These are phyloP conservation scores for Tetrao urogallus DNA, from an alignment of 2,113 vertebrate species.

Conservation along the genomic window DNA sequence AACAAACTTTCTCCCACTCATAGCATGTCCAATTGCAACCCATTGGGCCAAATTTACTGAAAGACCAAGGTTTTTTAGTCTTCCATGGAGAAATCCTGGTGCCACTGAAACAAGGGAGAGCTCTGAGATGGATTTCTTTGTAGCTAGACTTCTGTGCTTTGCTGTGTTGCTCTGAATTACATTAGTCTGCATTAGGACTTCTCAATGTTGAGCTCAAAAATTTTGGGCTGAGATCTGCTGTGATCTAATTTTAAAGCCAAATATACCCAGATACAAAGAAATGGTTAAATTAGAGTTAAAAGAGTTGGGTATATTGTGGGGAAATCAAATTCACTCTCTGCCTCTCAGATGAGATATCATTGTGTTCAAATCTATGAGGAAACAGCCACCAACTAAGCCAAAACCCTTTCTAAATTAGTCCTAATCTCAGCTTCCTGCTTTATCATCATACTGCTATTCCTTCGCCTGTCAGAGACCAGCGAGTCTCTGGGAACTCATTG, in stretches of 20 bases:
- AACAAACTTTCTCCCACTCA: neutral
- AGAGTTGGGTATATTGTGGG: neutral
- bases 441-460: conserved; percentile 69
- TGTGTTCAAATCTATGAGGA: conserved; percentile 6
- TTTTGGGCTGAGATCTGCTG: neutral
- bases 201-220: neutral
- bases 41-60: neutral
- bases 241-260: neutral
- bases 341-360: neutral
- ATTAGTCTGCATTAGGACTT: neutral
- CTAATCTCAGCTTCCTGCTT: conserved; percentile 77
- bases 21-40: neutral
- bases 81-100: neutral
- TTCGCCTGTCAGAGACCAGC: conserved; percentile 14
- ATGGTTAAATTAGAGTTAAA: neutral
- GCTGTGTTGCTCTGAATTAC: neutral
- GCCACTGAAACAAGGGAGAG: neutral
- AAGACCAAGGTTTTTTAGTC: neutral
- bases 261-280: neutral
- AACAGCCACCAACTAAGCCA: conserved; percentile 12
- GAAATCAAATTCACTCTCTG: neutral
- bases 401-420: conserved; percentile 30
- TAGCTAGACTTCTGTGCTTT: neutral
- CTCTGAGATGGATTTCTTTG: neutral
- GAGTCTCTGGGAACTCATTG: conserved; percentile 53